These are phyloP conservation scores for Karalla daura DNA, from an alignment of 2,797 vertebrate species.

Conservation along the genomic window DNA sequence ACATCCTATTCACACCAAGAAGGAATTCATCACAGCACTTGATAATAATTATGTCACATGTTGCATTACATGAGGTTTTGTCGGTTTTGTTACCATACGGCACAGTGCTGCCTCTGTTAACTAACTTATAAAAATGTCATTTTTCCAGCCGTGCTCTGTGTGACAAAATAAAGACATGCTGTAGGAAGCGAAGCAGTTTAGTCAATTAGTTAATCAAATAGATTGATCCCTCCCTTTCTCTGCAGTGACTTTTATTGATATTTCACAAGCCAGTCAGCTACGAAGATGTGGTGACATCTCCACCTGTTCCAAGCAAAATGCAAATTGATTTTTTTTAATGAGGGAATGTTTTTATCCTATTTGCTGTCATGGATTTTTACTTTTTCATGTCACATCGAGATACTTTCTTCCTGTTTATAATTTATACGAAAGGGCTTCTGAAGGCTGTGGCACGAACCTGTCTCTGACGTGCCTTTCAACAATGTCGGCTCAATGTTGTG, in stretches of 20 bases:
- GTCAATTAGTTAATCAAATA: conserved; percentile 27
- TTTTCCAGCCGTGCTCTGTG: background rate
- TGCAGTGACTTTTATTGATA: conserved; percentile 14
- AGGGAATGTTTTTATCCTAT: conserved; percentile 13
- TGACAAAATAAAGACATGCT: background rate
- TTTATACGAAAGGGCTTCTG: background rate
- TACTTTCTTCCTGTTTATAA: background rate
- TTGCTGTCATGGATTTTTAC: conserved; percentile 10
- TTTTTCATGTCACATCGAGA: background rate
- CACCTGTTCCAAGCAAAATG: conserved; percentile 9
- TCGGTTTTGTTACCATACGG: background rate
- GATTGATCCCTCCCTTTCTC: conserved; percentile 15
- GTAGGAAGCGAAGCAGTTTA: background rate
- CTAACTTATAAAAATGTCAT: background rate
- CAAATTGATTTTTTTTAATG: conserved; percentile 21
- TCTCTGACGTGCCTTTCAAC: background rate
- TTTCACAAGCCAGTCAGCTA: conserved; percentile 15
- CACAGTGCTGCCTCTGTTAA: background rate
- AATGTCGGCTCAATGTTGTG: background rate
- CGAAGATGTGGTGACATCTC: conserved; percentile 9
- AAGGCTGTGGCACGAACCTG: background rate
- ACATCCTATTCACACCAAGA: conserved; percentile 15
- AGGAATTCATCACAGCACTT: conserved; percentile 13
- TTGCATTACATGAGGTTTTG: conserved; percentile 2
- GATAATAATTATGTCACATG: background rate